Percentiles rank a stretch among this genome's conserved stretches.
Evolutionary conservation across 1,140 invertebrate genomes (phyloP).

Genomic region (Pogonognathellus flavescens): DNA sequence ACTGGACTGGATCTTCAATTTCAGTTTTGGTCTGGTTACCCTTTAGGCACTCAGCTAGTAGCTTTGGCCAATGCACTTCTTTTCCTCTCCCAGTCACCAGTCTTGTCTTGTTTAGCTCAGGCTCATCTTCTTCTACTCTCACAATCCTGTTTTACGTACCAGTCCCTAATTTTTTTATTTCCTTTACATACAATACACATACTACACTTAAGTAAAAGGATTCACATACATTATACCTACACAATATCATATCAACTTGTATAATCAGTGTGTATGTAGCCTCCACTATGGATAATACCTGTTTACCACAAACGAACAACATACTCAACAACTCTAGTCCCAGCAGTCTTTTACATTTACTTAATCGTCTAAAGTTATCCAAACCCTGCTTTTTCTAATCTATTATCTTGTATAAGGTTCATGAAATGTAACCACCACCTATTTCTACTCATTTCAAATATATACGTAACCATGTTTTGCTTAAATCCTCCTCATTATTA

Average conservation of each 20-base stretch:
- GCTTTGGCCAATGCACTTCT: conserved; percentile 47
- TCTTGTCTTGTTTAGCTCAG: background rate
- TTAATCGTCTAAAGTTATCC: conserved; percentile 2
- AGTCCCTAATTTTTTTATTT: conserved; percentile 41
- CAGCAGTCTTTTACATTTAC: background rate
- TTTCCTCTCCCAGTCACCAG: conserved; percentile 39
- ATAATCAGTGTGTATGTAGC: background rate
- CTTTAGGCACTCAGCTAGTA: conserved; percentile 39
- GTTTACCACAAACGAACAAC: background rate
- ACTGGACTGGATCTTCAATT: conserved; percentile 45
- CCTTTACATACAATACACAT: background rate
- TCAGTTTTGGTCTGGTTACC: conserved; percentile 48
- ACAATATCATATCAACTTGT: background rate
- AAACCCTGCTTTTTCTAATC: background rate
- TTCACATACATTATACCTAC: background rate
- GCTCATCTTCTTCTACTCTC: conserved; percentile 15
- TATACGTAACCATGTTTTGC: too few species aligned
- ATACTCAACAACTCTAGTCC: background rate
- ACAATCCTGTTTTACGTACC: conserved; percentile 54
- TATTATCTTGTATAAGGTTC: background rate
- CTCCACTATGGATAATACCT: background rate
- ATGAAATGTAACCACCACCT: background rate
- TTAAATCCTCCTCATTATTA: too few species aligned
- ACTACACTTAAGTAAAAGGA: conserved; percentile 6
- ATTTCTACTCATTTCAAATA: conserved; percentile 3